Percentiles rank a stretch among this genome's conserved stretches.
Evolutionary conservation across 1,140 invertebrate genomes (phyloP).

Genomic region (Triops longicaudatus): DNA sequence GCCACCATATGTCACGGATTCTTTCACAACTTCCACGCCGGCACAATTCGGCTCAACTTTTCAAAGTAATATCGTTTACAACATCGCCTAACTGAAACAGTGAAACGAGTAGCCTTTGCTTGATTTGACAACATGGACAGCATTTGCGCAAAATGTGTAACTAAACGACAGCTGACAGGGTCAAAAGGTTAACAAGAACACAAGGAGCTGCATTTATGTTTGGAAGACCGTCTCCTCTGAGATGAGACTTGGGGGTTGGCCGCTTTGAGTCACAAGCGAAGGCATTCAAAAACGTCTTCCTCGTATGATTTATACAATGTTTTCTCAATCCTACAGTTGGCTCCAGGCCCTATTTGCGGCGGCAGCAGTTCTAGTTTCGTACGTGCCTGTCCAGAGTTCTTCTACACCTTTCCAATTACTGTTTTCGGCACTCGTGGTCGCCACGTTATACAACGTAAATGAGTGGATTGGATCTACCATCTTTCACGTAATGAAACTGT

Average conservation of each 20-base stretch:
- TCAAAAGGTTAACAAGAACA: neutral
- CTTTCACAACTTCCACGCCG: conserved; percentile 47
- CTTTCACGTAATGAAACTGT: conserved; percentile 36
- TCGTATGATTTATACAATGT: neutral
- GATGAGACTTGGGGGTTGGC: neutral
- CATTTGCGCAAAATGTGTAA: neutral
- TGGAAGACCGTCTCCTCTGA: neutral
- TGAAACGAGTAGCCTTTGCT: neutral
- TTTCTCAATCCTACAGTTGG: conserved; percentile 36
- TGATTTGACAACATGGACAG: neutral
- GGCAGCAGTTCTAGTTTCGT: conserved; percentile 45
- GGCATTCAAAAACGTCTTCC: neutral
- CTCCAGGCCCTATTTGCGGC: conserved; percentile 43
- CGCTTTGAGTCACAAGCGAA: neutral
- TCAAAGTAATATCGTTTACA: conserved; percentile 35
- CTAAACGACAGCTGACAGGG: neutral
- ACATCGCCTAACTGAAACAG: neutral
- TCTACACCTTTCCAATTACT: conserved; percentile 44
- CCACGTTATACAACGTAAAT: conserved; percentile 41
- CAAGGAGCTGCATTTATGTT: neutral
- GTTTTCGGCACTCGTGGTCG: conserved; percentile 42
- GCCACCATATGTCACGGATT: conserved; percentile 65
- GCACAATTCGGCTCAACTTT: conserved; percentile 38
- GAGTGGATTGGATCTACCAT: conserved; percentile 41
- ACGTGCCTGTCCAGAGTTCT: conserved; percentile 46